Conservation (phyloP, 2,888 invertebrate genomes). For the Diachrysia chrysitis region DNA sequence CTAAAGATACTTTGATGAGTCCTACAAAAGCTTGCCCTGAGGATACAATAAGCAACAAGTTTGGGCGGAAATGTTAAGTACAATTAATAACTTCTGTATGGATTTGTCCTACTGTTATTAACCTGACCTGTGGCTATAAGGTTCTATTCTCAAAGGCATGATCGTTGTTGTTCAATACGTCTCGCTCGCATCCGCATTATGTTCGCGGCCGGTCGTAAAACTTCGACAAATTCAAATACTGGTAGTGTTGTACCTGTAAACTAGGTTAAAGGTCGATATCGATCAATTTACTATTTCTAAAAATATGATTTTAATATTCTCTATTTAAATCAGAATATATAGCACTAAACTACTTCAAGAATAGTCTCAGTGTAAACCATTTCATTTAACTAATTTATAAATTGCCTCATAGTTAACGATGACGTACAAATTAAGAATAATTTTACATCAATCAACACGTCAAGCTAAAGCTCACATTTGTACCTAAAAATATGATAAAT, state of each 20-base stretch:
- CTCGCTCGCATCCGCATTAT: conserved; percentile 55
- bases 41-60: too few species aligned
- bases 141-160: conserved; percentile 61
- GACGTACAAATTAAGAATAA: not conserved
- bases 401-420: conserved; percentile 5
- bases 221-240: conserved; percentile 61
- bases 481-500: conserved; percentile 42
- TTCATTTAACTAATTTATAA: not conserved
- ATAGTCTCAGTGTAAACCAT: not conserved
- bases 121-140: conserved; percentile 15
- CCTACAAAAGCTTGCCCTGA: too few species aligned
- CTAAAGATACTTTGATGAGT: too few species aligned
- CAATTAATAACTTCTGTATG: not conserved
- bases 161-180: conserved; percentile 65
- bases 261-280: conserved; percentile 14
- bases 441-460: conserved; percentile 10
- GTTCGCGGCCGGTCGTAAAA: conserved; percentile 56
- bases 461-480: conserved; percentile 10
- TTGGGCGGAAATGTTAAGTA: not conserved
- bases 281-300: not conserved
- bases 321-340: too few species aligned
- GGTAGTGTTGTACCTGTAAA: conserved; percentile 31
- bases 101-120: conserved; percentile 22
- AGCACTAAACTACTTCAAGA: too few species aligned
- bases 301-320: not conserved